These are phyloP conservation scores for Enteromius anoplus DNA, from an alignment of 2,797 vertebrate species.

Conservation along the genomic window DNA sequence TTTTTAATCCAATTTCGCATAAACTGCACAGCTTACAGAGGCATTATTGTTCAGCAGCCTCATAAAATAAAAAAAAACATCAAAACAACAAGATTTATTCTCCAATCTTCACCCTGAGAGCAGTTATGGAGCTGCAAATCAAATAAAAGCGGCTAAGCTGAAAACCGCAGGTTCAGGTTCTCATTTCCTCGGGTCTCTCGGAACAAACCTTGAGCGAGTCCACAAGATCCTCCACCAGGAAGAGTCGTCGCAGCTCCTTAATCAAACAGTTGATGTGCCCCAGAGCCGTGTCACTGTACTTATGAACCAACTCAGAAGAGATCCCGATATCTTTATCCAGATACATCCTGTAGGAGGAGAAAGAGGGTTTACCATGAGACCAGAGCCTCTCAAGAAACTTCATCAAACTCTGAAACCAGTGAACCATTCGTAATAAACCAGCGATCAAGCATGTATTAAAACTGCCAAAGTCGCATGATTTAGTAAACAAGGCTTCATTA, in stretches of 20 bases:
- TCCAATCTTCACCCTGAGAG: not conserved
- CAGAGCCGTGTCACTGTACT: constrained; percentile 80
- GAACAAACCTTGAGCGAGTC: constrained; percentile 79
- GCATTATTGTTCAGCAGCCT: not conserved
- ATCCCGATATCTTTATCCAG: constrained; percentile 83
- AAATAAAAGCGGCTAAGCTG: constrained; percentile 8
- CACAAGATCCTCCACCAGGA: constrained; percentile 80
- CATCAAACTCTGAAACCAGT: not conserved
- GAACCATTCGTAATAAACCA: not conserved
- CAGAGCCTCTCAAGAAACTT: not conserved
- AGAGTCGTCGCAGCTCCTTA: constrained; percentile 80
- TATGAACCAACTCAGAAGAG: constrained; percentile 82
- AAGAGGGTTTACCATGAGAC: not conserved
- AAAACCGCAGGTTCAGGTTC: not conserved
- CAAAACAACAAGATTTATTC: constrained; percentile 4
- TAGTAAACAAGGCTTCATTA: not conserved
- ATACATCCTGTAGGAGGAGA: constrained; percentile 74
- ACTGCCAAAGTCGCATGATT: not conserved
- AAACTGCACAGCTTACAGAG: not conserved
- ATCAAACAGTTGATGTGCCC: constrained; percentile 79
- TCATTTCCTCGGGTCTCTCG: constrained; percentile 9
- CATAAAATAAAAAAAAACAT: not conserved
- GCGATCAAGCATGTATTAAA: not conserved
- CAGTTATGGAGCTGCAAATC: not conserved
- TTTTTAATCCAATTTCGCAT: not conserved